Conservation (phyloP, 2,888 invertebrate genomes). For the Vanessa cardui region DNA sequence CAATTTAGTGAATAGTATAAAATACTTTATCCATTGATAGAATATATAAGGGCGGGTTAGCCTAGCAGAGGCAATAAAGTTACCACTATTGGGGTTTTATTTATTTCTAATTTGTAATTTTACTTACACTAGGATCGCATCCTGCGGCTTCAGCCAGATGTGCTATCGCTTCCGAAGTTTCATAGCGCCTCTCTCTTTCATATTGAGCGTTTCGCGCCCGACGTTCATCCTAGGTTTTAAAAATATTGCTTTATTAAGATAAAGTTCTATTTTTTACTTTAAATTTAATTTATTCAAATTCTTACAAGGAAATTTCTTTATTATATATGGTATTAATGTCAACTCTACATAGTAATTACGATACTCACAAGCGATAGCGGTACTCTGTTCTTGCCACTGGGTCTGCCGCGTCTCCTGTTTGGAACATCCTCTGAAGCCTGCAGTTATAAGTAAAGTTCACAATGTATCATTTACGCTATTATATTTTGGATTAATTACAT, state of each 20-base stretch:
- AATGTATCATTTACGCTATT: no score
- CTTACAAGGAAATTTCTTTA: no score
- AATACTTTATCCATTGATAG: no score
- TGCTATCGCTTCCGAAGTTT: constrained; percentile 50
- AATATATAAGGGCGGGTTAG: no score
- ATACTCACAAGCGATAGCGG: constrained; percentile 53
- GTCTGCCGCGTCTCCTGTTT: constrained; percentile 50
- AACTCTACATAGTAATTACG: no score
- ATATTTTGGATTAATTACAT: no score
- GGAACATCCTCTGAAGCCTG: constrained; percentile 7
- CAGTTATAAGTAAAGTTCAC: background rate
- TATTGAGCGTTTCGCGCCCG: constrained; percentile 59
- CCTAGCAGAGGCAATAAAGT: no score
- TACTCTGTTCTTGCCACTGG: constrained; percentile 52
- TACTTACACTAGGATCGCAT: constrained; percentile 49
- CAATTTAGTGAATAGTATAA: no score
- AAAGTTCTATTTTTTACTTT: no score
- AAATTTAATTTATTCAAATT: no score
- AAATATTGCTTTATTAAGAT: no score
- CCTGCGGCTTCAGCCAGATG: constrained; percentile 49
- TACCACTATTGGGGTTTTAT: background rate
- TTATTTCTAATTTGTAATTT: background rate
- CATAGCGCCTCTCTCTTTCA: constrained; percentile 55
- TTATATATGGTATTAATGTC: no score
- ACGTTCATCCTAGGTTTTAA: constrained; percentile 48